A percentile compares a stretch with the other conserved stretches of the same genome.
Evolutionary conservation across 2,113 vertebrate species (phyloP).

Genomic region (Ailuropoda melanoleuca): DNA sequence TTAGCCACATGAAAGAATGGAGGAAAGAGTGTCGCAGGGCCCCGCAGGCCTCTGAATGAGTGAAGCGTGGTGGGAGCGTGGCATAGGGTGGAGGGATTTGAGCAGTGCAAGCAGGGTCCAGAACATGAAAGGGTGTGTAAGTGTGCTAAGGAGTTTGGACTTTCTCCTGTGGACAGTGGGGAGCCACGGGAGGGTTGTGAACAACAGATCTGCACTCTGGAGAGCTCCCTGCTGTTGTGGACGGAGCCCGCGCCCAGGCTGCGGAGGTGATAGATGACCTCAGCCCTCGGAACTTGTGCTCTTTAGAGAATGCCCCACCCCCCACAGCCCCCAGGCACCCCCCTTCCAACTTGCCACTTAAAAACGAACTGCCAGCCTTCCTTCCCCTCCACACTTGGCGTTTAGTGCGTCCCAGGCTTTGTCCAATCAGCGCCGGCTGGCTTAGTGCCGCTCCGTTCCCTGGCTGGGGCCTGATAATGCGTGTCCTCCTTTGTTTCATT

Average conservation of each 20-base stretch:
- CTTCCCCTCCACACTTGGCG: neutral
- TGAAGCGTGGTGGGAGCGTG: neutral
- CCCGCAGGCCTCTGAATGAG: neutral
- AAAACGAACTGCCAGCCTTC: neutral
- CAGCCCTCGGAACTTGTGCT: neutral
- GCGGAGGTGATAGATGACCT: neutral
- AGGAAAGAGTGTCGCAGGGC: neutral
- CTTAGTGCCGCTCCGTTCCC: slow-evolving; percentile 60
- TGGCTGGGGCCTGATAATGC: slow-evolving; percentile 62
- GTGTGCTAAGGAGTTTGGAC: neutral
- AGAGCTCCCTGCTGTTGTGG: neutral
- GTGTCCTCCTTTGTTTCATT: slow-evolving; percentile 76
- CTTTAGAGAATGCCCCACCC: neutral
- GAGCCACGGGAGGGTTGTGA: neutral
- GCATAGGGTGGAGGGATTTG: neutral
- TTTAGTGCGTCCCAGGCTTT: slow-evolving; percentile 35
- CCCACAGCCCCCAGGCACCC: rapidly evolving
- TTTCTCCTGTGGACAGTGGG: neutral
- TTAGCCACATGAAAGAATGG: neutral
- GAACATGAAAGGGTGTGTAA: neutral
- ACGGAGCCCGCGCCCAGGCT: neutral
- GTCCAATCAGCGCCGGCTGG: slow-evolving; percentile 67
- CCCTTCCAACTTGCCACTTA: slow-evolving; percentile 9
- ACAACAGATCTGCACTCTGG: neutral
- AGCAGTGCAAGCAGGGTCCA: no score